Conservation (phyloP, 53 echinoderm and acorn worm genomes). For the Holothuria leucospilota region DNA sequence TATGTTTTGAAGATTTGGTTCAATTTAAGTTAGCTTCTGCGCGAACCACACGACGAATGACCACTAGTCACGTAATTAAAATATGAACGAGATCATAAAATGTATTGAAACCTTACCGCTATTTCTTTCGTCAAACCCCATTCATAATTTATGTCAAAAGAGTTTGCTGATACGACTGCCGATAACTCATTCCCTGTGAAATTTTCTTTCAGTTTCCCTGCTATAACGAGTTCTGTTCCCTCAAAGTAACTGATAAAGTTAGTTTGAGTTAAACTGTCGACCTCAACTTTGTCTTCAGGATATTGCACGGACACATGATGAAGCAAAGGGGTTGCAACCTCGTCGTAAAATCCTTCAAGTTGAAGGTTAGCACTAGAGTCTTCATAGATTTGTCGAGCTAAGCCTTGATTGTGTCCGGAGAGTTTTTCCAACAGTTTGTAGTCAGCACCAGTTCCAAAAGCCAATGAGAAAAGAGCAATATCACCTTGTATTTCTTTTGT, state of each 20-base stretch:
- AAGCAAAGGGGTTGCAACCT: slow-evolving; percentile 20
- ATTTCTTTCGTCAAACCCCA: too few relatives aligned
- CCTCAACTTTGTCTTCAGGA: slow-evolving; percentile 57
- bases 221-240: slow-evolving; percentile 71
- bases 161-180: neutral
- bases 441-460: slow-evolving; percentile 82
- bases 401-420: neutral
- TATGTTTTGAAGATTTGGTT: too few relatives aligned
- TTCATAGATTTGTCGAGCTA: slow-evolving; percentile 80
- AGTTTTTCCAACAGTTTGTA: slow-evolving; percentile 76
- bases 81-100: too few relatives aligned
- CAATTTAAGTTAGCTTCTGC: too few relatives aligned
- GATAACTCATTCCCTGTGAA: neutral
- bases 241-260: slow-evolving; percentile 82
- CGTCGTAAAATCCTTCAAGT: slow-evolving; percentile 90
- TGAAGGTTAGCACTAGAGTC: slow-evolving; percentile 83
- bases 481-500: slow-evolving; percentile 59
- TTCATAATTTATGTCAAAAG: slow-evolving; percentile 8
- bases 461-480: slow-evolving; percentile 80
- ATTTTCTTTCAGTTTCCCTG: too few relatives aligned
- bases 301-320: slow-evolving; percentile 76
- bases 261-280: slow-evolving; percentile 69
- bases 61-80: too few relatives aligned
- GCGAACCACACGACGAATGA: too few relatives aligned
- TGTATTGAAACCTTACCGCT: too few relatives aligned